These are phyloP conservation scores for Hirudinaria manillensis DNA, from an alignment of 2,888 invertebrate genomes.

Conservation along the genomic window DNA sequence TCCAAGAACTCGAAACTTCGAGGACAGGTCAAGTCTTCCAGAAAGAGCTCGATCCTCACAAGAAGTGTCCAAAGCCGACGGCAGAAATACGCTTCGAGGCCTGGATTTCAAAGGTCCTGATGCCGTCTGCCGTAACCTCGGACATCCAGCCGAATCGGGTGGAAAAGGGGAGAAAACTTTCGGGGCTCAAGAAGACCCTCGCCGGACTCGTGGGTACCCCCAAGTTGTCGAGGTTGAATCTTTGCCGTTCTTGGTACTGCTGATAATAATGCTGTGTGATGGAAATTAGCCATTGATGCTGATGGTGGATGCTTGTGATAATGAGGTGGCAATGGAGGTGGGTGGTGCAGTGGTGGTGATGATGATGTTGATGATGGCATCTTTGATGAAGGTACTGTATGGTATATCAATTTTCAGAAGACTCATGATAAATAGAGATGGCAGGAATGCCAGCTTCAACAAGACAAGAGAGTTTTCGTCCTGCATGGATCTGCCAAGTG, in stretches of 20 bases:
- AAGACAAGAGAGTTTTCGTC: no score
- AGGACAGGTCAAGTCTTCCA: neutral
- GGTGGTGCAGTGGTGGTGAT: no score
- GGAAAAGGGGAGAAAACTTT: slow-evolving; percentile 4
- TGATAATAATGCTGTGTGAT: neutral
- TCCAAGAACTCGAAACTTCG: slow-evolving; percentile 14
- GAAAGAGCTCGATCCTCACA: slow-evolving; percentile 47
- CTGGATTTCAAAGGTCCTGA: slow-evolving; percentile 43
- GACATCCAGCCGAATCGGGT: neutral
- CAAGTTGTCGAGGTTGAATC: slow-evolving; percentile 29
- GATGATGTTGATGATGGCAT: no score
- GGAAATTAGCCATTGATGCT: no score
- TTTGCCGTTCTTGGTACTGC: neutral
- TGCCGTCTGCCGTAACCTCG: neutral
- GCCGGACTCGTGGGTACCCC: slow-evolving; percentile 33
- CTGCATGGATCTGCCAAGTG: no score
- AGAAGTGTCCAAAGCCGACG: slow-evolving; percentile 48
- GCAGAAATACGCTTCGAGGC: slow-evolving; percentile 49
- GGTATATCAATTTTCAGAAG: no score
- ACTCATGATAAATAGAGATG: no score
- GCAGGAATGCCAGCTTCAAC: no score
- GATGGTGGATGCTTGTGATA: neutral
- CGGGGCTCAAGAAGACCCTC: slow-evolving; percentile 29
- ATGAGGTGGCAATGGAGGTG: no score
- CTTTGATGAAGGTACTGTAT: no score